Evolutionary conservation across 2,797 vertebrate genomes (phyloP).

Genomic region (Acipenser ruthenus): DNA sequence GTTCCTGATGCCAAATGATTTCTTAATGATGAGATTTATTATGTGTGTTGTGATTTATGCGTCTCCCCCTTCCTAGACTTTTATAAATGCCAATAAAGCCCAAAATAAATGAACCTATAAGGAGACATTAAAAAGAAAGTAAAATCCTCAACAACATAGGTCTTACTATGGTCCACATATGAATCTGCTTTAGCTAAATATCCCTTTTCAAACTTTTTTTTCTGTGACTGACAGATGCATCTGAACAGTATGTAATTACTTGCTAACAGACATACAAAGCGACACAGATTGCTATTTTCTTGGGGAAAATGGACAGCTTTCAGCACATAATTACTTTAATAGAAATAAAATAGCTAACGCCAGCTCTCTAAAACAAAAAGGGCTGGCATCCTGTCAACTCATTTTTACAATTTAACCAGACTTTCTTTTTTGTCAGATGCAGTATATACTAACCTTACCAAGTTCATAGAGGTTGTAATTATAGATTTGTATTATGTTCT

Average conservation of each 20-base stretch:
- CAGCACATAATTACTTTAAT: slow-evolving; percentile 2
- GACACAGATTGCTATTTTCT: slow-evolving; percentile 5
- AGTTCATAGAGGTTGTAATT: neutral
- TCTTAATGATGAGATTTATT: too few species aligned
- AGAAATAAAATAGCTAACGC: neutral
- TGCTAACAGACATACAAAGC: neutral
- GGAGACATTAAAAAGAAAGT: too few species aligned
- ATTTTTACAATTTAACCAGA: neutral
- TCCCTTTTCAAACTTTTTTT: too few species aligned
- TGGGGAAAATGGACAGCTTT: slow-evolving; percentile 2
- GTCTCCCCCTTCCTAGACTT: too few species aligned
- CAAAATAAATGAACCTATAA: too few species aligned
- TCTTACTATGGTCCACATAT: too few species aligned
- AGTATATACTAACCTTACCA: neutral
- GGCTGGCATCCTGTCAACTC: neutral
- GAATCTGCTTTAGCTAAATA: too few species aligned
- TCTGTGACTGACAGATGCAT: neutral
- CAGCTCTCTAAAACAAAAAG: neutral
- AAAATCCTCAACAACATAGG: too few species aligned
- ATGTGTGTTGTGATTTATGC: too few species aligned
- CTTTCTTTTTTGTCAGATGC: neutral
- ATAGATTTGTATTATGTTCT: neutral
- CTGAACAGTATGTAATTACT: neutral
- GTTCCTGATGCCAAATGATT: too few species aligned
- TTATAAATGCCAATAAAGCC: too few species aligned